These are phyloP conservation scores for Drosophila erecta DNA, from an alignment of 1,140 invertebrate species.

Conservation along the genomic window DNA sequence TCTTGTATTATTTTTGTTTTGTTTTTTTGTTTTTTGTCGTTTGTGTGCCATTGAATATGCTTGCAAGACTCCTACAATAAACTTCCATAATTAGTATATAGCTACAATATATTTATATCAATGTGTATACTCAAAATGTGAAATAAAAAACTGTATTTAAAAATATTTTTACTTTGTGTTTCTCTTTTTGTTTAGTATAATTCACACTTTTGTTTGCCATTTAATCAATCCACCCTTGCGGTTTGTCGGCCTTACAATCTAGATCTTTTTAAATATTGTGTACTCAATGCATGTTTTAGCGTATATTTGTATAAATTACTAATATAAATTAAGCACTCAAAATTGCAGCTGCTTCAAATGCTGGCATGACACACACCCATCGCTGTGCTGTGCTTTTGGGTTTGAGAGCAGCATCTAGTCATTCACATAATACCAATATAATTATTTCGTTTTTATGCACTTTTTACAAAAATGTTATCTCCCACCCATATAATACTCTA, in stretches of 20 bases:
- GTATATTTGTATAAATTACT: conserved; percentile 77
- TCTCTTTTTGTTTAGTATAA: conserved; percentile 39
- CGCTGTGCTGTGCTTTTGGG: conserved; percentile 11
- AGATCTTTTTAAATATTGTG: conserved; percentile 58
- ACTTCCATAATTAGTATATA: conserved; percentile 61
- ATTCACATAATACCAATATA: conserved; percentile 52
- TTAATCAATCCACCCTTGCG: conserved; percentile 6
- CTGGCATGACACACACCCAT: conserved; percentile 25
- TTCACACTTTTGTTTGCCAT: conserved; percentile 35
- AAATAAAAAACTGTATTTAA: conserved; percentile 79
- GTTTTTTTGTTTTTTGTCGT: conserved; percentile 35
- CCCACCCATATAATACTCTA: conserved; percentile 58
- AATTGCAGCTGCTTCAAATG: conserved; percentile 71
- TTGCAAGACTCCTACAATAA: conserved; percentile 76
- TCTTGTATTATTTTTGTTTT: conserved; percentile 39
- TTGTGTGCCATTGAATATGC: conserved; percentile 64
- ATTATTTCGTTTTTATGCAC: conserved; percentile 59
- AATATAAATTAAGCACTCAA: conserved; percentile 79
- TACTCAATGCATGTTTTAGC: conserved; percentile 56
- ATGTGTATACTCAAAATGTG: conserved; percentile 79
- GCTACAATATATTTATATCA: conserved; percentile 61
- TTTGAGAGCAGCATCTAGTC: conserved; percentile 30
- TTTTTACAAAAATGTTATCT: conserved; percentile 63
- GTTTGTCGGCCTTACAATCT: conserved; percentile 51
- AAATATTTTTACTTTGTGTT: conserved; percentile 63